Percentiles rank a stretch among this genome's conserved stretches.
Evolutionary conservation across 2,888 invertebrate species (phyloP).

Genomic region (Drosophila meridiana): DNA sequence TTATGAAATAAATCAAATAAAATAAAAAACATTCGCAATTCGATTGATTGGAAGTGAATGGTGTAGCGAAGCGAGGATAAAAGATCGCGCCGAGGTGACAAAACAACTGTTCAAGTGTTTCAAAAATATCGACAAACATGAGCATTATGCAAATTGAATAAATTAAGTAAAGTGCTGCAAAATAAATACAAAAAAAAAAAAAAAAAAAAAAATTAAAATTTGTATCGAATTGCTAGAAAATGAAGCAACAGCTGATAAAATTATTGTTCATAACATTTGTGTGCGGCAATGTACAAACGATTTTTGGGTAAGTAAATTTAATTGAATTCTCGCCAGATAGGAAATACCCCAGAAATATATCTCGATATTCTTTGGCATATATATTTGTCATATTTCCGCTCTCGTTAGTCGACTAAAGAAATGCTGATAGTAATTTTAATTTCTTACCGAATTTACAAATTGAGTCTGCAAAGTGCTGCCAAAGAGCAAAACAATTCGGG

Average conservation of each 20-base stretch:
- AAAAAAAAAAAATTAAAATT: not conserved
- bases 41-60: slow-evolving; percentile 55
- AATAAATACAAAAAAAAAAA: not conserved
- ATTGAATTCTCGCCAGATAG: slow-evolving; percentile 4
- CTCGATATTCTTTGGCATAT: not conserved
- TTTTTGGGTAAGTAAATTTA: slow-evolving; percentile 70
- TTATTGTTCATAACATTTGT: slow-evolving; percentile 68
- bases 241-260: slow-evolving; percentile 64
- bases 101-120: slow-evolving; percentile 47
- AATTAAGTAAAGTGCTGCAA: slow-evolving; percentile 10
- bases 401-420: not conserved
- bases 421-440: slow-evolving; percentile 38
- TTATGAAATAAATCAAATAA: not conserved
- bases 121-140: slow-evolving; percentile 27
- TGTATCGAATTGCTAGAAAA: slow-evolving; percentile 31
- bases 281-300: slow-evolving; percentile 54
- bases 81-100: slow-evolving; percentile 34
- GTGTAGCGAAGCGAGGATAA: slow-evolving; percentile 60
- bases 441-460: slow-evolving; percentile 36
- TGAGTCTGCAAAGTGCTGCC: slow-evolving; percentile 6
- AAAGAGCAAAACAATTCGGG: slow-evolving; percentile 17
- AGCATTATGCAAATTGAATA: slow-evolving; percentile 42
- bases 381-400: slow-evolving; percentile 11
- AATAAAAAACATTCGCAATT: slow-evolving; percentile 13
- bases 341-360: not conserved